Evolutionary conservation across 2,113 vertebrate genomes (phyloP).

Genomic region (Chauna torquata): DNA sequence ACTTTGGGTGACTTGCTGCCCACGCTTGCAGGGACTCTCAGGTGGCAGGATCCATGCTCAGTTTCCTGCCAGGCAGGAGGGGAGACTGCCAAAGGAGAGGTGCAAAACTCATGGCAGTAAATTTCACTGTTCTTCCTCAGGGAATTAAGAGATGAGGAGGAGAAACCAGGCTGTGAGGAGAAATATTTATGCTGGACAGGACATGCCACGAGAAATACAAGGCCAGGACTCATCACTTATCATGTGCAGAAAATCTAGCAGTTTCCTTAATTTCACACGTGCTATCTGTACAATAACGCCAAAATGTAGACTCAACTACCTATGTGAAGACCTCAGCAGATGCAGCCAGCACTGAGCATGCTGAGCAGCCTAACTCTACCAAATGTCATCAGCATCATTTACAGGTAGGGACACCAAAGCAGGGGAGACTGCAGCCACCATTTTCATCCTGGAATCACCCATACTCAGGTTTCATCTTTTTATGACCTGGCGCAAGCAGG

Average conservation of each 20-base stretch:
- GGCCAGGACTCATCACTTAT: neutral
- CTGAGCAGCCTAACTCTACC: neutral
- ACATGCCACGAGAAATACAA: neutral
- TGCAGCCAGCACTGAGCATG: neutral
- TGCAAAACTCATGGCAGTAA: neutral
- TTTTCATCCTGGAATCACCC: neutral
- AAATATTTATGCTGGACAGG: slow-evolving; percentile 46
- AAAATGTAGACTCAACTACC: neutral
- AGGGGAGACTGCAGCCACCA: neutral
- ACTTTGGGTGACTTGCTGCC: neutral
- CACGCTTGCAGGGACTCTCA: neutral
- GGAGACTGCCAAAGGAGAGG: neutral
- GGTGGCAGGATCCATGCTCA: neutral
- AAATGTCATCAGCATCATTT: neutral
- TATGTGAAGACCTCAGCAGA: neutral
- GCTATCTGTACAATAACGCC: neutral
- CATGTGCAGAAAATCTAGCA: neutral
- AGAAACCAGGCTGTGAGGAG: neutral
- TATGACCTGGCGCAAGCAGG: neutral
- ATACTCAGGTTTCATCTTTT: neutral
- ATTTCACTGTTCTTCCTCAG: neutral
- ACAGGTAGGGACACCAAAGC: neutral
- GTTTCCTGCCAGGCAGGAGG: slow-evolving; percentile 9
- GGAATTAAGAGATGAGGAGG: neutral
- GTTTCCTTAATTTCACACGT: neutral